Percentiles rank a stretch among this genome's conserved stretches.
Conservation (phyloP, 2,113 vertebrate genomes). For the Potamarius usumacintae region DNA sequence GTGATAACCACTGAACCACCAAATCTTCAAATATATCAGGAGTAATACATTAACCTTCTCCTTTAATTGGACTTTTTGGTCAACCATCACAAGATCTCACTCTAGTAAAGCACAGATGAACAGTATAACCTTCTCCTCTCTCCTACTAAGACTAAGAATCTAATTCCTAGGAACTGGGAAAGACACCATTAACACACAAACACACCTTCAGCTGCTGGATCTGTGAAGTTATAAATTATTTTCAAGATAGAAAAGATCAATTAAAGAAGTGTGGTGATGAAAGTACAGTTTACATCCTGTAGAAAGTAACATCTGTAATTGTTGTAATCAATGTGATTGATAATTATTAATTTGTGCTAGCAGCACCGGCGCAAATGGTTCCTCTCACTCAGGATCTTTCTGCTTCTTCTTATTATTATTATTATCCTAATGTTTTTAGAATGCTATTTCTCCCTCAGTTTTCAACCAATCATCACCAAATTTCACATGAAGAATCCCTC, state of each 20-base stretch:
- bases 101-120: no score
- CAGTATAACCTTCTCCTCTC: neutral
- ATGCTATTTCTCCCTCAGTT: no score
- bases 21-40: neutral
- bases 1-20: no score
- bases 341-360: no score
- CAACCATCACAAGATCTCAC: no score
- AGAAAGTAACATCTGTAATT: neutral
- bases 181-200: neutral
- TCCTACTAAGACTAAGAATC: neutral
- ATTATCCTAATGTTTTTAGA: no score
- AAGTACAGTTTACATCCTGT: neutral
- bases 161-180: neutral
- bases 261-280: neutral
- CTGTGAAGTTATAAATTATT: neutral
- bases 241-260: neutral
- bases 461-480: no score
- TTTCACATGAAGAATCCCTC: no score
- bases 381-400: no score
- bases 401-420: no score
- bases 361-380: no score
- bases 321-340: no score
- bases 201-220: neutral
- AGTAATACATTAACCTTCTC: neutral
- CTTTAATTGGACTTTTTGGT: neutral